Base-by-base conservation (phyloP, 2,797 vertebrate genomes). In the Pelodytes ibericus region DNA sequence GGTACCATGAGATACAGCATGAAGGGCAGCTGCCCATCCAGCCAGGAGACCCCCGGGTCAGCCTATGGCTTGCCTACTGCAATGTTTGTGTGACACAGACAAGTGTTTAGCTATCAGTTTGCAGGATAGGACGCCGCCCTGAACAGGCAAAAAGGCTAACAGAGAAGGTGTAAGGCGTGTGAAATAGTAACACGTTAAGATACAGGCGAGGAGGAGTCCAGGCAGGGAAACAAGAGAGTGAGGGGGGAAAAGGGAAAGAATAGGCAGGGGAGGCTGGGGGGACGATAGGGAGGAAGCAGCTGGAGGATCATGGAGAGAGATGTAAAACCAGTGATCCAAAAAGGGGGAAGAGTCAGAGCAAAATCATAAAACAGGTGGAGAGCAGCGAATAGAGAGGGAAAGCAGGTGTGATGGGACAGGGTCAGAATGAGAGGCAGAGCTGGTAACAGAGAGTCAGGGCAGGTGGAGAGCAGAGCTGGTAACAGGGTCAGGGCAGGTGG, bases 61-160 rank as follows among this genome's bases (percentile, higher is more conserved):
- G 47, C 30, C 4, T 66, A 26, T 47, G 9, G 58, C 18, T 16
- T 44, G 13, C 58, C 16, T 56, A 7, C 47, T 22, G 63, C 22
- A 39, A 39, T 44, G 71, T 63, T 72, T 53, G 51, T 57, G 33
- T 49, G 61, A 65, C 59, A 24, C 30, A 15, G 47, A 47, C 20
- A 24, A 41, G 68, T 59, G 26, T 36, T 39, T 68, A 26, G 20
- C 31, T 59, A 31, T 26, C 58, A 57, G 20, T 22, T 30, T 59
- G 60, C 72, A 68, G 31, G n/a, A n/a, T n/a, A n/a, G 59, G 60
- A 68, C 66, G 75, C 61, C 31, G 59, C 22, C 29, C 30, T 62
- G 36, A 60, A 62, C n/a, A 33, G 57, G 33, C 1, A n/a, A 47
- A 47, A 47, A 65, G 58, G 4, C 26, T 29, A 39, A 59, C 20